Evolutionary conservation across 2,113 vertebrate genomes (phyloP).

Genomic region (Microtus richardsoni): DNA sequence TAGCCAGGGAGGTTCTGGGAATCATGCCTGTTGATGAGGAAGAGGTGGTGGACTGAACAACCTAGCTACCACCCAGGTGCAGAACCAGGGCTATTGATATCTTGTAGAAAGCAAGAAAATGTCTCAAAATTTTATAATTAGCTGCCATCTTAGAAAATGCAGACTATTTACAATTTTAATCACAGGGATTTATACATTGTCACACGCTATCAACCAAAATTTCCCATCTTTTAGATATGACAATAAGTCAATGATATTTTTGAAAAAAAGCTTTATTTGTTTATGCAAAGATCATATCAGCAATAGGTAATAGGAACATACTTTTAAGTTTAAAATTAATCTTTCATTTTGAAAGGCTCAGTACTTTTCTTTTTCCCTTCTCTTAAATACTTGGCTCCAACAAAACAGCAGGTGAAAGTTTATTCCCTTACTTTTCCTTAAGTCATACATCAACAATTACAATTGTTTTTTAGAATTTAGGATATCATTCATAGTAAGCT

Average conservation of each 20-base stretch:
- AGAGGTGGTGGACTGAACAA: not conserved
- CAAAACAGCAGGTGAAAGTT: constrained; percentile 57
- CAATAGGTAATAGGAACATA: constrained; percentile 52
- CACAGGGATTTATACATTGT: not conserved
- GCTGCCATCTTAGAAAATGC: not conserved
- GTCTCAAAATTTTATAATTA: constrained; percentile 17
- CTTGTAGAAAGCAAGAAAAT: not conserved
- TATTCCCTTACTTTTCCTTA: constrained; percentile 64
- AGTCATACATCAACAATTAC: constrained; percentile 47
- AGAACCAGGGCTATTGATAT: not conserved
- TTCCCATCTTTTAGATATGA: not conserved
- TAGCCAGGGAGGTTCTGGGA: not conserved
- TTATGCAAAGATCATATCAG: constrained; percentile 68
- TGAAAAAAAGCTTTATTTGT: constrained; percentile 61
- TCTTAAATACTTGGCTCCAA: constrained; percentile 71
- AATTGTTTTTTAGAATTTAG: constrained; percentile 68
- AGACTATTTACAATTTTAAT: not conserved
- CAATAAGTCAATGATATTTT: constrained; percentile 29
- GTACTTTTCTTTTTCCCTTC: constrained; percentile 59
- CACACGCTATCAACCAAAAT: not conserved
- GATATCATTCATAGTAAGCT: constrained; percentile 55
- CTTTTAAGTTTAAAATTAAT: constrained; percentile 76
- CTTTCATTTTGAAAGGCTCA: constrained; percentile 76
- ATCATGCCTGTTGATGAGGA: not conserved
- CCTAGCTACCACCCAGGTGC: not conserved